Base-by-base conservation (phyloP, 2,888 invertebrate genomes). In the Lamellibrachia columna region DNA sequence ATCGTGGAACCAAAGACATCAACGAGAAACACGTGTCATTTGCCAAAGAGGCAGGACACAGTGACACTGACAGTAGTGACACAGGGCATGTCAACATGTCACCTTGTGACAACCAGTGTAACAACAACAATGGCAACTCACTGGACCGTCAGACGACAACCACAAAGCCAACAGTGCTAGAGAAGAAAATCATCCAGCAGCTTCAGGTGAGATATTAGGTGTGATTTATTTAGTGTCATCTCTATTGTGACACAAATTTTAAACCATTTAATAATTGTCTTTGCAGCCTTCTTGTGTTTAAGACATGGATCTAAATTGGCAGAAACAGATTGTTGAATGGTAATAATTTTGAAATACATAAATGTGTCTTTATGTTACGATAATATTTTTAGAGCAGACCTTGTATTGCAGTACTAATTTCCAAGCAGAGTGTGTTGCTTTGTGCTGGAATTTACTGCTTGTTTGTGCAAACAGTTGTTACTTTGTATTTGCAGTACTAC, bases 401-500 rank as follows among this genome's bases (percentile, higher is more conserved):
- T 60, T 60, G 60, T 60, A 15, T 60, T 60, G 60, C 55, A 55
- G 3, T 55, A 55, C 55, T 3, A 55, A 55, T 9, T 55, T 7
- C 9, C 22, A 60, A 22, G 22, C 60, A 15, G 15, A 4, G 22
- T 22, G 22, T 15, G 60, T 9, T 15, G 11, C 11, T 9, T 9
- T 60, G 0, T 60, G 60, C 11, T 60, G 3, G 7, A 60, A 11
- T 60, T 40, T 40, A 15, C 15, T 60, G 11, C 11, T 60, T 60
- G 0, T 4, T 60, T 7, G 0, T 15, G 60, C 60, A 60, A 4
- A 60, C 60, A 11, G 40, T 40, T 60, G 60, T 60, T 60, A 7
- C 15, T 9, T 60, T 60, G 60, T 60, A 15, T 60, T 93, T 93
- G 28, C 93, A 94, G 94, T 94, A 93, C 55, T 94, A 94, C 91